phyloP scores from a whole-genome alignment of 2,797 vertebrate genomes.

The Bovichtus diacanthus region DNA sequence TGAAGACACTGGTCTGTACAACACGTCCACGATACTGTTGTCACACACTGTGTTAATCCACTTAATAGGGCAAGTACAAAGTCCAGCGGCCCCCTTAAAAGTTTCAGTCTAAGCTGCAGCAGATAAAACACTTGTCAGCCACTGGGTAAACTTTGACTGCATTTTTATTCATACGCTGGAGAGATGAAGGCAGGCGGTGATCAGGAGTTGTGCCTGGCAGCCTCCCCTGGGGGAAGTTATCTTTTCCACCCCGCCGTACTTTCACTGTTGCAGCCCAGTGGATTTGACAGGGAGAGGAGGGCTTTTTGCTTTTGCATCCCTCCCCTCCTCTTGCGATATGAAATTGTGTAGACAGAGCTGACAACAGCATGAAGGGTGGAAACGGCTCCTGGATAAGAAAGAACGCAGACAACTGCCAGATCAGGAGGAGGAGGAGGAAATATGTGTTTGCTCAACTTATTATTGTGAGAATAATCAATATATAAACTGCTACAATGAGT shows the following conservation, averaged over 20 bases:
- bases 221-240: conserved; percentile 65
- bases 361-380: conserved; percentile 59
- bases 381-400: conserved; percentile 51
- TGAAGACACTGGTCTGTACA: conserved; percentile 49
- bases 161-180: conserved; percentile 39
- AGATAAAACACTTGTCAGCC: conserved; percentile 45
- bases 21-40: conserved; percentile 55
- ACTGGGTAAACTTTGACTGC: conserved; percentile 38
- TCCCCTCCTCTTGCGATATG: conserved; percentile 1
- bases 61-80: conserved; percentile 40
- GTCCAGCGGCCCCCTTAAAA: conserved; percentile 43
- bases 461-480: no score
- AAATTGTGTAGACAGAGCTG: conserved; percentile 54
- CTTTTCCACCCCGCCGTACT: conserved; percentile 63
- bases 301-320: conserved; percentile 28
- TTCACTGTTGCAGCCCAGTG: conserved; percentile 57
- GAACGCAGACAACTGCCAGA: background rate
- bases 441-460: conserved; percentile 25
- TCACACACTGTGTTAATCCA: conserved; percentile 61
- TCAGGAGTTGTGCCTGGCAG: conserved; percentile 59
- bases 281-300: conserved; percentile 61
- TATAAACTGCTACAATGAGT: no score
- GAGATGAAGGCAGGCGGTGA: conserved; percentile 51
- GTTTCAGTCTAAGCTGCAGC: conserved; percentile 24
- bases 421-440: conserved; percentile 30